Conservation (phyloP, 2,113 vertebrate species). For the Gymnocephalus cernua region DNA sequence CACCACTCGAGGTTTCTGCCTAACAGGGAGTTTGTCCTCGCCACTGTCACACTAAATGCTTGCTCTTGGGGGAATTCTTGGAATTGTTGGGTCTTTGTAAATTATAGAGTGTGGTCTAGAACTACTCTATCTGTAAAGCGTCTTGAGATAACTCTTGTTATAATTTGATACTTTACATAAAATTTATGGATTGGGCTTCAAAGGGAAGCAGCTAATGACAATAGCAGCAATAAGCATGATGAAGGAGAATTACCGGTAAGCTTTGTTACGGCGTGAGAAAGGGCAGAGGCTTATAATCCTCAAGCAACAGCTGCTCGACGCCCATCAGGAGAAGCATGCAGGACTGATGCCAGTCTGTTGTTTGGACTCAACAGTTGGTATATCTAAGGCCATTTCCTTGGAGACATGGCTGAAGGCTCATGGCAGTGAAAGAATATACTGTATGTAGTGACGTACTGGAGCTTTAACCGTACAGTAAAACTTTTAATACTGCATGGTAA, state of each 20-base stretch:
- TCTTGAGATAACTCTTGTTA: too few species aligned
- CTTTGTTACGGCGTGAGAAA: constrained; percentile 15
- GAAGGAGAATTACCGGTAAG: constrained; percentile 10
- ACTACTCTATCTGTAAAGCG: too few species aligned
- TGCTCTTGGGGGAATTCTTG: too few species aligned
- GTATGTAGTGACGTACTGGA: too few species aligned
- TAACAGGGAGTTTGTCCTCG: too few species aligned
- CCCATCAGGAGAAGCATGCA: constrained; percentile 29
- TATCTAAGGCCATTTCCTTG: constrained; percentile 23
- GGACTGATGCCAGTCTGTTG: constrained; percentile 29
- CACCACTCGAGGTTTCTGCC: too few species aligned
- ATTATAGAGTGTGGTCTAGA: too few species aligned
- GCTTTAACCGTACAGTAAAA: not conserved
- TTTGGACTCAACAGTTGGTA: constrained; percentile 32
- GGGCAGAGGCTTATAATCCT: constrained; percentile 34
- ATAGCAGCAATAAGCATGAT: constrained; percentile 22
- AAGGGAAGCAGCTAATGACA: constrained; percentile 27
- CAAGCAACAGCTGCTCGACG: constrained; percentile 37
- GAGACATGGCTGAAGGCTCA: constrained; percentile 15
- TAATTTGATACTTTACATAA: too few species aligned
- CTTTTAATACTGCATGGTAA: not conserved
- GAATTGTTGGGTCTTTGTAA: too few species aligned
- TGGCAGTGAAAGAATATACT: not conserved
- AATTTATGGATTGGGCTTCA: not conserved
- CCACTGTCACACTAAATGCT: too few species aligned